Base-by-base conservation (phyloP, 2,888 invertebrate genomes). In the Cecidostiba fungosa region DNA sequence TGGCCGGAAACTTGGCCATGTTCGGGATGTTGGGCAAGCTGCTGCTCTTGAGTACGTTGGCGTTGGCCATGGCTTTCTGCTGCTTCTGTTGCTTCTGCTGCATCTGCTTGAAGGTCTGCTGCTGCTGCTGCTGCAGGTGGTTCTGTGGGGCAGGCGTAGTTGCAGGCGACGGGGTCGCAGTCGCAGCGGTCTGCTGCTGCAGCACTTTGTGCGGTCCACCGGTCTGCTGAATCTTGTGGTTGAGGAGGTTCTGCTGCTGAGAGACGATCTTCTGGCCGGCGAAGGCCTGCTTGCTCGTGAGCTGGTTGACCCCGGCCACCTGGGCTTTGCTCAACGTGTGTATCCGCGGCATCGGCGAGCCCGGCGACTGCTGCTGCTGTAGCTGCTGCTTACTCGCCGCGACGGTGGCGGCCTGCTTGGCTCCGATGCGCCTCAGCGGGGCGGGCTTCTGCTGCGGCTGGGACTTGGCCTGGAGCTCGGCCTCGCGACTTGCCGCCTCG, bases 21-120 rank as follows among this genome's bases (percentile, higher is more conserved):
- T 43, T 70, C 8, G 76, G 23, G n/a, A 92, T 89, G 74, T 92
- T 92, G 10, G 92, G 90, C 4, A 91, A 88, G 66, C 91, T 92
- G 72, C 89, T 91, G 73, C 91, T 92, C 43, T 91, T 92, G 39
- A 88, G 88, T 0, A 90, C 89, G 16, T 88, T 85, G n/a, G 90
- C 88, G 16, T 88, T 79, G n/a, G 89, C 66, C 10, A 88, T 43
- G 5, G 87, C 69, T 23, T 62, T 39, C 16, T 73, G 78, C 26
- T 70, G 70, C 19, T 69, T 39, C 23, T 73, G 78, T 16, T 70
- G 70, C 26, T 69, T 79, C 0, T 69, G 29, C n/a, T 74, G 79
- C 43, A 77, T n/a, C 23, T 69, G 84, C 47, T 85, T 85, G 23
- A 74, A 69, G 6, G 79, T 19, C 23, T 74, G 79, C 69, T 89